These are phyloP conservation scores for Musca vetustissima DNA, from an alignment of 1,140 invertebrate species.

Conservation along the genomic window DNA sequence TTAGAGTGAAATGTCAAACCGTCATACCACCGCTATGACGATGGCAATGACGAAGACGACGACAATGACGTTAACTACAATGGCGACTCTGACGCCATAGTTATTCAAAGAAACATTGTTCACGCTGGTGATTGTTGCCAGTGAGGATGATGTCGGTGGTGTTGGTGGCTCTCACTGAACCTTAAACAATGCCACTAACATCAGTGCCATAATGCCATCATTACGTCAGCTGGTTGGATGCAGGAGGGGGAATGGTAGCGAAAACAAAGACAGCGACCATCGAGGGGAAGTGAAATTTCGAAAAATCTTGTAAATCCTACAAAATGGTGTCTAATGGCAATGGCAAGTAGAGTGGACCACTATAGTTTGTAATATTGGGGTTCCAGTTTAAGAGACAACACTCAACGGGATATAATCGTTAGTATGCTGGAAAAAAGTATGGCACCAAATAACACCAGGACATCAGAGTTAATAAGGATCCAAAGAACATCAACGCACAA, in stretches of 20 bases:
- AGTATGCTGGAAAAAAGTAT: conserved; percentile 15
- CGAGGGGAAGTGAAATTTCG: neutral
- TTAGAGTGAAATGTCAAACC: conserved; percentile 23
- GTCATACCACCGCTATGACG: neutral
- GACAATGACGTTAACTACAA: conserved; percentile 8
- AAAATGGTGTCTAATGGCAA: neutral
- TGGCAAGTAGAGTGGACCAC: too few species aligned
- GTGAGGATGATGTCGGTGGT: neutral
- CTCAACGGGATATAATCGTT: conserved; percentile 13
- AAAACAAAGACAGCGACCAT: too few species aligned
- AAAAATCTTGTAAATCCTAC: neutral
- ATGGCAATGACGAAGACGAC: neutral
- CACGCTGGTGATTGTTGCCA: neutral
- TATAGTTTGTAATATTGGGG: neutral
- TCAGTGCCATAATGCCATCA: neutral
- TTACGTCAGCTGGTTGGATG: too few species aligned
- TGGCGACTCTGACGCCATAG: neutral
- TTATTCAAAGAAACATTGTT: neutral
- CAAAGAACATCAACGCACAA: neutral
- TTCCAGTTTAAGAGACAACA: neutral
- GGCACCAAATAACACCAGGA: conserved; percentile 1
- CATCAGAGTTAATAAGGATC: conserved; percentile 20
- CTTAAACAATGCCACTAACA: neutral
- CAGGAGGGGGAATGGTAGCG: too few species aligned
- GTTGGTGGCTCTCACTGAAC: neutral